Percentiles rank a stretch among this genome's conserved stretches.
Conservation (phyloP, 2,113 vertebrate species). For the Acrocephalus arundinaceus region DNA sequence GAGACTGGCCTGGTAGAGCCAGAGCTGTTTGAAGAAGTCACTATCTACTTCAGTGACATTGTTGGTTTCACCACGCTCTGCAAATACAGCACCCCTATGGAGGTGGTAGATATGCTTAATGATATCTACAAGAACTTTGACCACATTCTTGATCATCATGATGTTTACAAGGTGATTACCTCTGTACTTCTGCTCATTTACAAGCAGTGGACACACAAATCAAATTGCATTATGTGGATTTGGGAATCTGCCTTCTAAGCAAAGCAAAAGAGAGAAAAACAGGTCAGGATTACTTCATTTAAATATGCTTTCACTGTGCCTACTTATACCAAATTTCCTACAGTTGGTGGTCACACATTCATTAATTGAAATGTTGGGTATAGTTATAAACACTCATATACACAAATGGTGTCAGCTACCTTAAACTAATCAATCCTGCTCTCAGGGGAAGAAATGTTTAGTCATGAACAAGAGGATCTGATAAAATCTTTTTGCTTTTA, state of each 20-base stretch:
- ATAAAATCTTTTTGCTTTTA: background rate
- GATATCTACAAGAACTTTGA: constrained; percentile 98
- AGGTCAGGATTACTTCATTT: background rate
- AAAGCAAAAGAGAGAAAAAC: background rate
- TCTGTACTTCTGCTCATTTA: background rate
- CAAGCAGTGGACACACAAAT: background rate
- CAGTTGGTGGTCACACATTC: background rate
- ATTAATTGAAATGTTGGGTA: background rate
- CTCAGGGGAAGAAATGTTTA: background rate
- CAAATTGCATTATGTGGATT: background rate
- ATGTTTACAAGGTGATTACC: constrained; percentile 92
- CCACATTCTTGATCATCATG: constrained; percentile 92
- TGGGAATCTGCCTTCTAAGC: background rate
- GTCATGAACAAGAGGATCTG: background rate
- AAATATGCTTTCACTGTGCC: background rate
- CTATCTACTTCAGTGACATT: constrained; percentile 98
- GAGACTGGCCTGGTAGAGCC: constrained; percentile 92
- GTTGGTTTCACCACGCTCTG: constrained; percentile 97
- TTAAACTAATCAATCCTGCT: background rate
- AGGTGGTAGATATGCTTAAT: constrained; percentile 98
- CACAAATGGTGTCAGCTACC: background rate
- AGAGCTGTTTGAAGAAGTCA: constrained; percentile 95
- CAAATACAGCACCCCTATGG: constrained; percentile 97
- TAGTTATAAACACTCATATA: background rate
- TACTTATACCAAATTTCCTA: background rate